Percentiles rank a stretch among this genome's conserved stretches.
Conservation (phyloP, 1,140 invertebrate genomes). For the Drosophila nasuta region DNA sequence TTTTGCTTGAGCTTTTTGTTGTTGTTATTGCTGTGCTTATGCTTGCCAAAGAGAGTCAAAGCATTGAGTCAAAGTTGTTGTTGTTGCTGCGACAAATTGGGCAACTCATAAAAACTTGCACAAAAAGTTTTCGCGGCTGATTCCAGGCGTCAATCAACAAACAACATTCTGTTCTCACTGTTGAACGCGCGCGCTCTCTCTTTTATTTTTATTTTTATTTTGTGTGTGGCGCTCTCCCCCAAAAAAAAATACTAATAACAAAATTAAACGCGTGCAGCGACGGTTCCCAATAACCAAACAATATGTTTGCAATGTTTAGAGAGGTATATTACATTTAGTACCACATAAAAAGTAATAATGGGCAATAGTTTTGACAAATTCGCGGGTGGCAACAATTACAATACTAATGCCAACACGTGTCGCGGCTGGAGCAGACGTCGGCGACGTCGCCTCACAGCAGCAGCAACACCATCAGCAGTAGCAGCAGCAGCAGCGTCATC, state of each 20-base stretch:
- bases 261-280: not conserved
- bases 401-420: slow-evolving; percentile 34
- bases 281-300: not conserved
- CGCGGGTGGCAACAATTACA: slow-evolving; percentile 11
- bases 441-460: slow-evolving; percentile 31
- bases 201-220: not conserved
- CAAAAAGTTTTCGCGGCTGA: not conserved
- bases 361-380: slow-evolving; percentile 67
- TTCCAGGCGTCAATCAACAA: not conserved
- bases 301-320: not conserved
- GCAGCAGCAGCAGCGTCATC: not conserved
- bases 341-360: slow-evolving; percentile 21
- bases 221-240: not conserved
- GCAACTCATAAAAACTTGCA: not conserved
- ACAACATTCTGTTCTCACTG: not conserved
- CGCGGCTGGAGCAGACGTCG: slow-evolving; percentile 52
- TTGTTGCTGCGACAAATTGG: not conserved
- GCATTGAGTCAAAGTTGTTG: not conserved
- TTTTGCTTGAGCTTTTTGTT: slow-evolving; percentile 20
- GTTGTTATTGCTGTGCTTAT: not conserved
- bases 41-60: not conserved
- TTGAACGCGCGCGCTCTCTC: not conserved
- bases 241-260: not conserved
- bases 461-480: slow-evolving; percentile 5
- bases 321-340: not conserved